Evolutionary conservation across 2,888 invertebrate species (phyloP), one percentile per base, ranked within the genome.

Genomic region (Heterodera filipjevi): DNA sequence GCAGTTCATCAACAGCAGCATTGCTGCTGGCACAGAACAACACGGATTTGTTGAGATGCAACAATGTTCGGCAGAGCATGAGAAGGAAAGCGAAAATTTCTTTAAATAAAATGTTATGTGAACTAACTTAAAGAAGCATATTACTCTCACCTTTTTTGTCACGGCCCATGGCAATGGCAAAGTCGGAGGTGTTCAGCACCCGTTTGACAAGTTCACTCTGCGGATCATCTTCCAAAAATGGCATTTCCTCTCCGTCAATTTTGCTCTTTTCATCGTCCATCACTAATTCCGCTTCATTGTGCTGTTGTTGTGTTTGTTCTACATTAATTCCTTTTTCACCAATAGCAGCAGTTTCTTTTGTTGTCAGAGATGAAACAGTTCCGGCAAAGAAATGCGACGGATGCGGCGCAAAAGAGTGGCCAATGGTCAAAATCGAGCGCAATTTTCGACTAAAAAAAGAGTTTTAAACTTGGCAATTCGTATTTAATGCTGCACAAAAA

Each of bases 1-100:
- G 68, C 35, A 68, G 33, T 33, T 68, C 68, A 68, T 68, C 68
- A n/a, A 68, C 68, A 22, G 33, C 68, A 14, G 68, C 68, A 22
- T 68, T 68, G 68, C 68, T 68, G 22, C 16, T 68, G 16, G 68
- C 35, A 35, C 68, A 68, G 33, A 68, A 35, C 68, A 68, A 8
- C 33, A 68, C 68, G 68, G 68, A 68, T 8, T 22, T 68, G 68
- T 35, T 35, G 33, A 35, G 22, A 5, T 35, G 68, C 5, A 68
- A 16, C 22, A 68, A 27, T 19, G 68, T 35, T 68, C 35, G 19
- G 16, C 33, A 19, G 0, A 68, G 68, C 19, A 27, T 33, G 32
- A 27, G 27, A 12, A 68, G 33, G 33, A 59, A 59, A 22, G 59
- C 59, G 27, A n/a, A 27, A 59, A 59, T 8, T 59, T 27, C 68